Base-by-base conservation (phyloP, 2,888 invertebrate genomes). In the Pheosia gnoma region DNA sequence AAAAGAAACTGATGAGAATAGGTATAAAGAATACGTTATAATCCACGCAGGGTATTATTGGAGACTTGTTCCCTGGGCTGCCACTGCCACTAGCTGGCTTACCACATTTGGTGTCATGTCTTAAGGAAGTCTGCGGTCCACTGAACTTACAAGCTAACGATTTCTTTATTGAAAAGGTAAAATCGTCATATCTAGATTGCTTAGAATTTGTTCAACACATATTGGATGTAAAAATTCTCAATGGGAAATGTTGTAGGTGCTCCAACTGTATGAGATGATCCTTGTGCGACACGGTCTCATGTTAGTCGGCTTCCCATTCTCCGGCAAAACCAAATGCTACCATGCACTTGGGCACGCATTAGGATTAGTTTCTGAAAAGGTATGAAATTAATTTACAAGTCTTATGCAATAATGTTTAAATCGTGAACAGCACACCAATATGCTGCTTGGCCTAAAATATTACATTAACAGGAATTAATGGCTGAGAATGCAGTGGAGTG, bases 201-300 rank as follows among this genome's bases (percentile, higher is more conserved):
- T 25, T 7, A 25, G 25, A 51, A 51, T 6, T 13, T 38, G 39
- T 39, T 25, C 10, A 37, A 10, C 52, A 25, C 25, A 25, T 25
- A 25, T 25, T 25, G 25, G 25, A 25, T n/a, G 5, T 49, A 49
- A 49, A 5, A 51, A 11, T n/a, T 54, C 38, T 38, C 38, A 38
- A 52, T n/a, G 25, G 10, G 5, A 41, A 45, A 45, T 61, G 10
- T 47, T 71, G 25, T 59, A 94, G 91, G 93, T 90, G 51, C 82
- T 92, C 5, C 96, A 98, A 92, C 94, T 98, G 7, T 98, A 97
- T 84, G 98, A 99, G 89, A 98, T 98, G 98, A 98, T 99, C 93
- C 95, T 98, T 41, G 98, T 98, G 3, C 94, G 98, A 37, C 98
- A 98, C 86, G 98, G 98, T 0, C 95, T 99, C 75, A 98, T 99